phyloP scores from a whole-genome alignment of 2,113 vertebrate genomes.

The Ondatra zibethicus region DNA sequence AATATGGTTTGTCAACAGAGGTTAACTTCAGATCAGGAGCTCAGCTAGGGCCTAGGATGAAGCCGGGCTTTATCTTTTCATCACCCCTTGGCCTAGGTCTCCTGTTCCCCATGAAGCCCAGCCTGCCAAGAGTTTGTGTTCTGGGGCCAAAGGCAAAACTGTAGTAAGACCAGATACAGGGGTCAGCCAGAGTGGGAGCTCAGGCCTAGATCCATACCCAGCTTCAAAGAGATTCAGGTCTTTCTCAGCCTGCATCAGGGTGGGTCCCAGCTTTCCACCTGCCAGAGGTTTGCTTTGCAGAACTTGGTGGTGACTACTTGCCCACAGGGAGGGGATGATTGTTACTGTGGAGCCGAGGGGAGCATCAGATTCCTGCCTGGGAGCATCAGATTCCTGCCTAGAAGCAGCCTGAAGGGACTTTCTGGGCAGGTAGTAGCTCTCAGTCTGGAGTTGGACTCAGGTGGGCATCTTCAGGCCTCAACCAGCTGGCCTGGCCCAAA shows the following conservation, averaged over 20 bases:
- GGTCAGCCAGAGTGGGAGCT: not conserved
- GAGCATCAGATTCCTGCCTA: not conserved
- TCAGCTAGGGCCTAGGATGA: not conserved
- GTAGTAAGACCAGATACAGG: not conserved
- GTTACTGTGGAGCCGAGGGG: not conserved
- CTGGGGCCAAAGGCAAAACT: not conserved
- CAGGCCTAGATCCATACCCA: not conserved
- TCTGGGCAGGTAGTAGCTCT: not conserved
- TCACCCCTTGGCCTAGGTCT: not conserved
- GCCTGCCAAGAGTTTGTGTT: not conserved
- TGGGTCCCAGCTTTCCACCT: not conserved
- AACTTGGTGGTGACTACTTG: accelerated
- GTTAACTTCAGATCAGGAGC: not conserved
- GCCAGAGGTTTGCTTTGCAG: not conserved
- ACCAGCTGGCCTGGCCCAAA: not conserved
- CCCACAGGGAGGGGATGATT: not conserved
- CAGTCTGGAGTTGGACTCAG: not conserved
- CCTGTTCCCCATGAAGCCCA: not conserved
- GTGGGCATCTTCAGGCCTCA: not conserved
- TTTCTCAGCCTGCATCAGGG: not conserved
- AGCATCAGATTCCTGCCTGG: accelerated
- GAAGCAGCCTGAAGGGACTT: not conserved
- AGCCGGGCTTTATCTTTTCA: not conserved
- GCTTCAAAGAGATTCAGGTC: not conserved
- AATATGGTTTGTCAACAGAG: not conserved